Evolutionary conservation across 2,888 invertebrate genomes (phyloP).

Genomic region (Muscina levida): DNA sequence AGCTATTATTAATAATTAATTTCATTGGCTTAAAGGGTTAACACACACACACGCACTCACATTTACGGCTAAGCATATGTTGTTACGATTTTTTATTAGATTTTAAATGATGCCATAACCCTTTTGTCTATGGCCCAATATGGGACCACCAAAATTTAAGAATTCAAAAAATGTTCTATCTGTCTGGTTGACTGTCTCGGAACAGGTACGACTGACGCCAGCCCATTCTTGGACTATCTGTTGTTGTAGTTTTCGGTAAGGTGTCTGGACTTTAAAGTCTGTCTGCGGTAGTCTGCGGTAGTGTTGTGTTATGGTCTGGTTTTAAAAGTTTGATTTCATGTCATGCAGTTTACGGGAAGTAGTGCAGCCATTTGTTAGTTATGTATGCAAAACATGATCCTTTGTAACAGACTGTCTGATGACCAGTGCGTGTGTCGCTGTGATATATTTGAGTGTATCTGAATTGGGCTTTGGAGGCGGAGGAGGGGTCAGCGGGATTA

Average conservation of each 20-base stretch:
- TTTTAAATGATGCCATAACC: conserved; percentile 38
- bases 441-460: neutral
- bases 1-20: conserved; percentile 22
- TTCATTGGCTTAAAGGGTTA: no score
- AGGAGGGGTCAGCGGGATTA: no score
- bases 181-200: neutral
- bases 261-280: conserved; percentile 41
- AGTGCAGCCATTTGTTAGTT: conserved; percentile 61
- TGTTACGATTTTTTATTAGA: conserved; percentile 54
- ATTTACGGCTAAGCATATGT: conserved; percentile 15
- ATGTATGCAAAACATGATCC: conserved; percentile 62
- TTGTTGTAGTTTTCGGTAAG: conserved; percentile 12
- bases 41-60: no score
- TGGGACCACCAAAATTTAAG: conserved; percentile 45
- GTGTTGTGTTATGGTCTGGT: conserved; percentile 49
- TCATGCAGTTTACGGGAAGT: conserved; percentile 63
- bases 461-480: neutral
- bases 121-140: neutral
- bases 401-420: conserved; percentile 22
- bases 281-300: no score
- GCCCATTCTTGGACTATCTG: neutral
- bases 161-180: conserved; percentile 56
- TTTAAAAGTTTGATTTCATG: conserved; percentile 50
- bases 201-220: conserved; percentile 55
- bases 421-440: conserved; percentile 16